Base-by-base conservation (phyloP, 2,113 vertebrate species). In the Siphamia tubifer region DNA sequence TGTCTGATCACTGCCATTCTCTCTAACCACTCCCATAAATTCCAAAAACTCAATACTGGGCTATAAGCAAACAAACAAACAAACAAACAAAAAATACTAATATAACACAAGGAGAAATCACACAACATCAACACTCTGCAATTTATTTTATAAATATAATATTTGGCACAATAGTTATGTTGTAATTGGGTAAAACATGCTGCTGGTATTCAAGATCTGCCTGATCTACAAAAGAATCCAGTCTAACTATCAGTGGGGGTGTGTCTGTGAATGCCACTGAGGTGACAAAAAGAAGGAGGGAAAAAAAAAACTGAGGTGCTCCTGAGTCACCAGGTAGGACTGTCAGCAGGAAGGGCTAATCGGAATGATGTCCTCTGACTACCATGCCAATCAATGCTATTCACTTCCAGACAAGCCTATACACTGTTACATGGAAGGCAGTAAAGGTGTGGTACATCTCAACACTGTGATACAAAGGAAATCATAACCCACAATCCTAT, bases 11-110 rank as follows among this genome's bases (percentile, higher is more conserved):
- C 4, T 77, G 45, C 81, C 85, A 40, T 92, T 91, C 69, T 91
- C 91, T 49, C 28, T 86, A 9, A 93, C 92, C 44, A 93, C 82
- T 60, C 92, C 89, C 1, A 91, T 72, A 0, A 83, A 54, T 54
- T 93, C 91, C 75, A 92, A 74, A 1, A 92, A 38, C 19, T 92
- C 91, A 38, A 90, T 91, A 57, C 92, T 93, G 45, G 83, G 75
- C 90, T 92, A 58, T 20, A 66, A 31, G 38, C 16, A 71, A 34
- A 76, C 74, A 8, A 64, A n/a, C 5, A 21, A 68, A 45, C 19
- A 8, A 28, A 68, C n/a, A 51, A 19, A 3, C 4, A n/a, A 42
- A n/a, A n/a, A n/a, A n/a, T n/a, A n/a, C n/a, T n/a, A n/a, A 21
- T 23, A 30, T 7, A 15, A 43, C 16, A 49, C 13, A 39, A 30